A percentile compares a stretch with the other conserved stretches of the same genome.
Conservation (phyloP, 2,797 vertebrate genomes). For the Danio albolineatus region DNA sequence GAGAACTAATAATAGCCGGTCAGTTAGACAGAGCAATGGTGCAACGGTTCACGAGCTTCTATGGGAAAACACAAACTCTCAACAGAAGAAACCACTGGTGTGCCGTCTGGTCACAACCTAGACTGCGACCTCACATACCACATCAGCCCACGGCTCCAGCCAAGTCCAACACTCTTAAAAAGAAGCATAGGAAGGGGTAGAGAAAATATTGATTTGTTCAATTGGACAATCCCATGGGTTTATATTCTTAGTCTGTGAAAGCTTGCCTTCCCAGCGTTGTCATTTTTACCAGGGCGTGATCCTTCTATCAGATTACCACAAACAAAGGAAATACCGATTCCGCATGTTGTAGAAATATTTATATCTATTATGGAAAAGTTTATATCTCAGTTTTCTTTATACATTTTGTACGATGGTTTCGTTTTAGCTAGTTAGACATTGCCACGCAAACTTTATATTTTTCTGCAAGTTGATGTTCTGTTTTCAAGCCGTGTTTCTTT, state of each 20-base stretch:
- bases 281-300: constrained; percentile 65
- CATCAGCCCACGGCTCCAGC: constrained; percentile 57
- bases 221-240: constrained; percentile 60
- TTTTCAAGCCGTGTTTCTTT: too few species aligned
- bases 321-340: constrained; percentile 5
- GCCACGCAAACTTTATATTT: too few species aligned
- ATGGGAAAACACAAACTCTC: constrained; percentile 77
- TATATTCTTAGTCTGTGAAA: constrained; percentile 68
- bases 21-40: constrained; percentile 33
- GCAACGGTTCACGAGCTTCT: constrained; percentile 67
- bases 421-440: too few species aligned
- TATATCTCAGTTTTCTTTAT: neutral
- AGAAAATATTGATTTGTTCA: constrained; percentile 57
- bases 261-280: constrained; percentile 69
- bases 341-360: too few species aligned
- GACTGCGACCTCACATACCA: constrained; percentile 74
- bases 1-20: constrained; percentile 62
- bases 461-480: too few species aligned
- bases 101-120: constrained; percentile 68
- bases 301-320: constrained; percentile 45
- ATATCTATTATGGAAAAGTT: too few species aligned
- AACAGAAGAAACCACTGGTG: constrained; percentile 73
- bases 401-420: too few species aligned
- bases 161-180: constrained; percentile 56
- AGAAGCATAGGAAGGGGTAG: constrained; percentile 48